Evolutionary conservation across 2,797 vertebrate species (phyloP), one percentile per base, ranked within the genome.

Genomic region (Oophaga sylvatica): DNA sequence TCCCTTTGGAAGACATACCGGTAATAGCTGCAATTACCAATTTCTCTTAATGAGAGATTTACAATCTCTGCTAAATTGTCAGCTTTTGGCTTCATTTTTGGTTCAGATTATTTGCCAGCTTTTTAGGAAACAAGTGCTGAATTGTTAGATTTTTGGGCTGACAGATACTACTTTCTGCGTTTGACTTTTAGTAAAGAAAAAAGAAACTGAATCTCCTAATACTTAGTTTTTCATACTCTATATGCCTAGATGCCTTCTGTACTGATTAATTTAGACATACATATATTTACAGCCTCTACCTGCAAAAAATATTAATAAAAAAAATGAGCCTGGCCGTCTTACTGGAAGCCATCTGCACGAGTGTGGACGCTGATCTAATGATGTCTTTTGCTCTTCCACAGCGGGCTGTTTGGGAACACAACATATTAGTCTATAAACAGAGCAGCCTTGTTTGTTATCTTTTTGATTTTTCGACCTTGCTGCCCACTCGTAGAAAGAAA

Each of bases 341-440:
- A 71, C 78, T 65, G 59, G 68, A 85, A 81, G 71, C 35, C 77
- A 78, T 84, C 83, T 85, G 82, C 48, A 35, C 26, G 16, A 57
- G 17, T 31, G 59, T 29, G 48, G 73, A 70, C 48, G 77, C 79
- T 59, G 48, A 79, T 83, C 31, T 88, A 56, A 75, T 88, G 70
- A 85, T 76, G 84, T 89, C 80, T 78, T 62, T 63, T 85, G 56
- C 45, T 67, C 73, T 56, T 29, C 19, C 67, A 48, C 5, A 63
- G 57, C 26, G 67, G 3, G 41, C 67, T 85, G 60, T 77, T 65
- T 45, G 59, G 59, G 62, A 29, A 79, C 62, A 87, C 45, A 53
- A 71, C 77, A 31, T 86, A 53, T 89, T 86, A 89, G 87, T 89
- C 79, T 71, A n/a, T 83, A 57, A 82, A 86, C 80, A 62, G 83